phyloP scores from a whole-genome alignment of 1,140 invertebrate species.

The Pseudomyrmex dendroicus region DNA sequence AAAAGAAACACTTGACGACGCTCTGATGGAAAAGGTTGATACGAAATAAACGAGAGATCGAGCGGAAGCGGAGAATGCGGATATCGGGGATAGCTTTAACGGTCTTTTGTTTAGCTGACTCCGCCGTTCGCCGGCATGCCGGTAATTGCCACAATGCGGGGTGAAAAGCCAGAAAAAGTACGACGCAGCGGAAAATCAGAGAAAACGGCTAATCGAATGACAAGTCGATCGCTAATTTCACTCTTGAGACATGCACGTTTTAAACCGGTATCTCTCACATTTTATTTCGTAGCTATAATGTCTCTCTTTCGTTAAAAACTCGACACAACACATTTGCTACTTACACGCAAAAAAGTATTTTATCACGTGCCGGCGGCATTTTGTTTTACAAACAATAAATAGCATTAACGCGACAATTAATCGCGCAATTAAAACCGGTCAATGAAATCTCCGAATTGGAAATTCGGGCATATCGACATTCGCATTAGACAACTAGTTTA shows the following conservation, averaged over 20 bases:
- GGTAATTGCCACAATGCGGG: constrained; percentile 78
- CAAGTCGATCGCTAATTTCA: constrained; percentile 74
- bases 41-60: constrained; percentile 66
- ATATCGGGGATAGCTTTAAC: constrained; percentile 71
- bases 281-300: no score
- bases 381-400: neutral
- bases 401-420: neutral
- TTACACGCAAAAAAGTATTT: no score
- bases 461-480: constrained; percentile 30
- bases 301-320: neutral
- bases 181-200: constrained; percentile 57
- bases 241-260: constrained; percentile 53
- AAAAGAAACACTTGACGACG: constrained; percentile 64
- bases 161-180: constrained; percentile 62
- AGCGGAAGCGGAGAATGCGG: constrained; percentile 69
- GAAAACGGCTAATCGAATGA: constrained; percentile 77
- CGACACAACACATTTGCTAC: neutral
- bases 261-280: no score
- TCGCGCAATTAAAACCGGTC: neutral
- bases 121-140: constrained; percentile 69
- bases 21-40: constrained; percentile 59
- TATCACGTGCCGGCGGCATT: neutral
- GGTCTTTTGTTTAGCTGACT: constrained; percentile 81
- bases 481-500: constrained; percentile 52
- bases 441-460: constrained; percentile 19